These are phyloP conservation scores for Falco biarmicus DNA, from an alignment of 2,797 vertebrate genomes.

Conservation along the genomic window DNA sequence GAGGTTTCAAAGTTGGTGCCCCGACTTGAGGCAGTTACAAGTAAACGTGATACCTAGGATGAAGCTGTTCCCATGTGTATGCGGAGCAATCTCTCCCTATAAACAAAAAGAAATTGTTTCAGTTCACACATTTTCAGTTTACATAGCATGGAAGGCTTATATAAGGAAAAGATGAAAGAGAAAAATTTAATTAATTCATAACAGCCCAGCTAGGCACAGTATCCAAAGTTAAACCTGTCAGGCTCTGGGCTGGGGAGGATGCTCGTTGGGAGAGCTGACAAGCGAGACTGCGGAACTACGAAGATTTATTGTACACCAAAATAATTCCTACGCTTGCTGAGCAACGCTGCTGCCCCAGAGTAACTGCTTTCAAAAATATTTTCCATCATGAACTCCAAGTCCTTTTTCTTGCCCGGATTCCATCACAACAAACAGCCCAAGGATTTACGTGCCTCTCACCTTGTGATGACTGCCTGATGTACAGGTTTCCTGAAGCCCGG, in stretches of 20 bases:
- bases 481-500: background rate
- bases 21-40: background rate
- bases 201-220: background rate
- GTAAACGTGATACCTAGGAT: slow-evolving; percentile 16
- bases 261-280: slow-evolving; percentile 17
- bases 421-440: slow-evolving; percentile 11
- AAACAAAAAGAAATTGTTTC: slow-evolving; percentile 23
- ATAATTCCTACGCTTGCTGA: slow-evolving; percentile 24
- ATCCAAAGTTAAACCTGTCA: background rate
- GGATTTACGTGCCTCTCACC: background rate
- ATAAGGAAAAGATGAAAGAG: slow-evolving; percentile 9
- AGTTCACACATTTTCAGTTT: slow-evolving; percentile 1
- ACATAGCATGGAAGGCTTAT: background rate
- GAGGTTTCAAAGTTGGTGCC: slow-evolving; percentile 3
- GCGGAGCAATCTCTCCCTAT: background rate
- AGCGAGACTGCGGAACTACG: background rate
- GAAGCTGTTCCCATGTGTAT: background rate
- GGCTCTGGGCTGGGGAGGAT: background rate
- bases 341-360: slow-evolving; percentile 13
- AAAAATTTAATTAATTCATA: background rate
- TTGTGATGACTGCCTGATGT: background rate
- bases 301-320: slow-evolving; percentile 43
- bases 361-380: slow-evolving; percentile 39
- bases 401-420: slow-evolving; percentile 55
- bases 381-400: slow-evolving; percentile 45